Evolutionary conservation across 2,113 vertebrate species (phyloP), one percentile per base, ranked within the genome.

Genomic region (Cnemophilus loriae): DNA sequence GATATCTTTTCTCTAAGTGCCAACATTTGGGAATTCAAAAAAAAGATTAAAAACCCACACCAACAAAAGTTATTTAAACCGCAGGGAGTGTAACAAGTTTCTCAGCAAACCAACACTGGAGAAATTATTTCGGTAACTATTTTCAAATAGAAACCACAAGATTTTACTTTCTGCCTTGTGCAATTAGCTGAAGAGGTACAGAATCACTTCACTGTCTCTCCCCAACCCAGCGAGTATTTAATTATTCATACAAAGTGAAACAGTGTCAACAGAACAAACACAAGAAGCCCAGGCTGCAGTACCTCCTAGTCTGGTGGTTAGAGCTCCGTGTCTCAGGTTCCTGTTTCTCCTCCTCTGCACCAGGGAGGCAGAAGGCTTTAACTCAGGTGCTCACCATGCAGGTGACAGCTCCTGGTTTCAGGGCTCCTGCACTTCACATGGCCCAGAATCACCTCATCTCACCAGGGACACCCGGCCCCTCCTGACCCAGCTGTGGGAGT

Each of bases 391-490:
- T 63, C 26, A 39, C 16, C 11, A 4, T 0, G 4, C 1, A 8
- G 13, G 12, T 70, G 24, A 56, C 20, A 4, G 2, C 3, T 18
- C 11, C 0, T 22, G 39, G 13, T 69, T 18, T 0, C 3, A 26
- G 33, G 21, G 6, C 10, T 71, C 19, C 11, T 19, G 5, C 9
- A 21, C 6, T 37, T 35, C 0, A 0, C 9, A 30, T 22, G 22
- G 10, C 8, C 22, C 27, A 41, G 21, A 30, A 26, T 9, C 2
- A 7, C 8, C 13, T 27, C 1, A 0, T 39, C n/a, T 16, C 47
- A 11, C 20, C 2, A n/a, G 0, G 2, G 11, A 3, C 22, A 53
- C 13, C 27, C 11, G 4, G 19, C 4, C 11, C 3, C 3, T 60
- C 32, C 42, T 68, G 42, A 59, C 24, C 5, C 35, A 4, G 5